phyloP scores from a whole-genome alignment of 1,140 invertebrate species.

The Zaprionus tsacasi region DNA sequence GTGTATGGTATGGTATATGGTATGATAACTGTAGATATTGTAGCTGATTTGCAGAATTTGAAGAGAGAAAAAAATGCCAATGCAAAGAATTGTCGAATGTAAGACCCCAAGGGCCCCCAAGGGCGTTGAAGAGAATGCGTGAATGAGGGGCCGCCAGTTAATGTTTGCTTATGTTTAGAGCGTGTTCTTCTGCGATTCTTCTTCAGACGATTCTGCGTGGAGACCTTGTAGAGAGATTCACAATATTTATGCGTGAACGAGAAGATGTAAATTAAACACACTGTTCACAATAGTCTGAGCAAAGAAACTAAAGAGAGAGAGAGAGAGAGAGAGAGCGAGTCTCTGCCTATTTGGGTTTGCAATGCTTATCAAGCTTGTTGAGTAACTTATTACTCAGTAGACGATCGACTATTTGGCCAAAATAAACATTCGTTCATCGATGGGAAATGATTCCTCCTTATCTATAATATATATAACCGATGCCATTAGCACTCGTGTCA shows the following conservation, averaged over 20 bases:
- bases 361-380: neutral
- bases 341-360: neutral
- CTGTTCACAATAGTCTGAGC: too few species aligned
- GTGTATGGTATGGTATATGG: too few species aligned
- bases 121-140: conserved; percentile 10
- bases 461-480: neutral
- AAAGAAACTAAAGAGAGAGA: neutral
- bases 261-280: neutral
- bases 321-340: neutral
- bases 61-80: conserved; percentile 2
- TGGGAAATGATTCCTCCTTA: neutral
- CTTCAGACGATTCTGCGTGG: too few species aligned
- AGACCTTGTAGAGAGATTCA: conserved; percentile 5
- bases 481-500: neutral
- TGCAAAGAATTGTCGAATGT: conserved; percentile 11
- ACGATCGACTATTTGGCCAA: conserved; percentile 13
- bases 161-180: conserved; percentile 39
- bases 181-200: conserved; percentile 1
- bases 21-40: conserved; percentile 6
- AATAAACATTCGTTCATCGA: conserved; percentile 38
- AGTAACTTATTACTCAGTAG: conserved; percentile 22
- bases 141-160: conserved; percentile 24
- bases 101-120: conserved; percentile 20
- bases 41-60: conserved; percentile 56
- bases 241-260: neutral